phyloP scores from a whole-genome alignment of 1,140 invertebrate genomes.

The Eurosta solidaginis region DNA sequence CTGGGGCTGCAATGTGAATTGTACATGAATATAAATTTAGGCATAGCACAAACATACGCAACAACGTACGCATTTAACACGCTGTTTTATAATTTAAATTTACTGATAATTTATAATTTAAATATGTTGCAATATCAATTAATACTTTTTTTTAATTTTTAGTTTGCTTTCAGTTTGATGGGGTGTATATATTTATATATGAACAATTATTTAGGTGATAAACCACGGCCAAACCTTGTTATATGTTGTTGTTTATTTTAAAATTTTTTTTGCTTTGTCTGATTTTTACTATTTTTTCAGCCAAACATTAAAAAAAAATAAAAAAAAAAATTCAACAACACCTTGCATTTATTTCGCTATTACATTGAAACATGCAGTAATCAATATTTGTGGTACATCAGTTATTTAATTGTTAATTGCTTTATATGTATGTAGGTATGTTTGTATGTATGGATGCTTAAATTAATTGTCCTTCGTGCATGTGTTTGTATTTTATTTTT shows the following conservation, averaged over 20 bases:
- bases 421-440: conserved; percentile 25
- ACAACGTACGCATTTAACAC: too few species aligned
- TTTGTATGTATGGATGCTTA: background rate
- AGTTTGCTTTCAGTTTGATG: background rate
- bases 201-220: conserved; percentile 15
- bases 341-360: conserved; percentile 2
- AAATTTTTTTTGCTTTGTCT: background rate
- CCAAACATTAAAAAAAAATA: background rate
- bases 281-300: background rate
- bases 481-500: background rate
- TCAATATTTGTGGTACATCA: conserved; percentile 13
- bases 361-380: conserved; percentile 29
- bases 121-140: conserved; percentile 9
- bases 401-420: conserved; percentile 1
- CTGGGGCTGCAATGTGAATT: too few species aligned
- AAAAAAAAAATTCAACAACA: background rate
- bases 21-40: background rate
- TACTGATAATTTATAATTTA: conserved; percentile 16
- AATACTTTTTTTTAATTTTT: background rate
- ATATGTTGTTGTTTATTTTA: background rate
- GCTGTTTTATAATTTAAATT: background rate
- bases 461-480: background rate
- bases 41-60: background rate
- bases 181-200: background rate
- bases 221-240: background rate